phyloP scores from a whole-genome alignment of 2,113 vertebrate genomes.

The Eclectus roratus region DNA sequence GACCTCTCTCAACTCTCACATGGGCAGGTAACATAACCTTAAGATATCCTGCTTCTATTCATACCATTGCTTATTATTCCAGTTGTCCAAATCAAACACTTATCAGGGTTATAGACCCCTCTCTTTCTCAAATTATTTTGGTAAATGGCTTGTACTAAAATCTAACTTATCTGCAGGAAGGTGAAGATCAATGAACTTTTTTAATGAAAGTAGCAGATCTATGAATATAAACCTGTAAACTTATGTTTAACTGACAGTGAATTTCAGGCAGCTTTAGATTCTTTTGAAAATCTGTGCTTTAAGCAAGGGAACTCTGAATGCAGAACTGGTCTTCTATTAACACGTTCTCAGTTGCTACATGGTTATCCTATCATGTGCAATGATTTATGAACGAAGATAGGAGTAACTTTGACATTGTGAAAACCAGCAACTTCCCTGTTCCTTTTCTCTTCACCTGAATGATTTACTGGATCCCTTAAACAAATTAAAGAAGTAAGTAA shows the following conservation, averaged over 20 bases:
- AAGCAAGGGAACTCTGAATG: background rate
- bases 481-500: conserved; percentile 75
- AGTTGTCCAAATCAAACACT: background rate
- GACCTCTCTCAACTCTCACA: background rate
- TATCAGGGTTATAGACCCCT: background rate
- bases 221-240: background rate
- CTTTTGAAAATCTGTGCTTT: background rate
- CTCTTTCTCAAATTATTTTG: background rate
- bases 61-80: background rate
- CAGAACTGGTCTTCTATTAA: background rate
- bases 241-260: background rate
- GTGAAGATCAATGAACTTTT: background rate
- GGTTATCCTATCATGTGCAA: background rate
- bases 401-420: conserved; percentile 61
- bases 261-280: background rate
- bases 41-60: background rate
- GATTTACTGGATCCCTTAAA: conserved; percentile 58
- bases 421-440: conserved; percentile 29
- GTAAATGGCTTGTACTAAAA: background rate
- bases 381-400: conserved; percentile 61
- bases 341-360: background rate
- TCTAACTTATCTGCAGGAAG: background rate
- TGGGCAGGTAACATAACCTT: background rate
- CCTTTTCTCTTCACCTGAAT: conserved; percentile 39
- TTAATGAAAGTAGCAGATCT: background rate